These are phyloP conservation scores for Cyrtonyx montezumae DNA, from an alignment of 2,113 vertebrate genomes.

Conservation along the genomic window DNA sequence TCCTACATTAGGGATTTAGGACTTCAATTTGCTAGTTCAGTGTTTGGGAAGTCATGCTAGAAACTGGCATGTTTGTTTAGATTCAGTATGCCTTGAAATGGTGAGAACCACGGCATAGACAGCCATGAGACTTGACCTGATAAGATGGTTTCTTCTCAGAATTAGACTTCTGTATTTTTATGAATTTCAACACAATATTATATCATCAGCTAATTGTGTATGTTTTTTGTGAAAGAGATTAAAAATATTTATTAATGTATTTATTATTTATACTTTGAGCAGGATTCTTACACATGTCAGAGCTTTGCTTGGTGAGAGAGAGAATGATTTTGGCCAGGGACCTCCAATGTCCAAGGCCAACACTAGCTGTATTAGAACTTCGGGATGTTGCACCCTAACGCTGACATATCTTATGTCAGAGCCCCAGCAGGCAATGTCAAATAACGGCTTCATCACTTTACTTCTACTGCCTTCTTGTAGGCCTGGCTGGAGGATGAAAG, in stretches of 20 bases:
- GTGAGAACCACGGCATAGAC: background rate
- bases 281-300: background rate
- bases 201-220: background rate
- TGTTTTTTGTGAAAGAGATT: background rate
- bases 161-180: background rate
- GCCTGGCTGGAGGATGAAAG: background rate
- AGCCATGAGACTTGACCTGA: background rate
- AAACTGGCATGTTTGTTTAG: background rate
- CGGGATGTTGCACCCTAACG: background rate
- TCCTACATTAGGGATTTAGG: background rate
- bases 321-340: background rate
- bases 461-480: background rate
- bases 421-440: background rate
- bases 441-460: background rate
- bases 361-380: background rate
- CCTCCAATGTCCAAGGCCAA: background rate
- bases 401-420: background rate
- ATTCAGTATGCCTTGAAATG: background rate
- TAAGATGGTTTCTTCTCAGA: background rate
- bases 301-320: background rate
- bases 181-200: background rate
- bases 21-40: background rate
- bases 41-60: background rate
- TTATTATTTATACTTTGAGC: background rate
- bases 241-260: background rate